A percentile compares a stretch with the other conserved stretches of the same genome.
These are phyloP conservation scores for Heterodera filipjevi DNA, from an alignment of 2,888 invertebrate genomes.

Conservation along the genomic window DNA sequence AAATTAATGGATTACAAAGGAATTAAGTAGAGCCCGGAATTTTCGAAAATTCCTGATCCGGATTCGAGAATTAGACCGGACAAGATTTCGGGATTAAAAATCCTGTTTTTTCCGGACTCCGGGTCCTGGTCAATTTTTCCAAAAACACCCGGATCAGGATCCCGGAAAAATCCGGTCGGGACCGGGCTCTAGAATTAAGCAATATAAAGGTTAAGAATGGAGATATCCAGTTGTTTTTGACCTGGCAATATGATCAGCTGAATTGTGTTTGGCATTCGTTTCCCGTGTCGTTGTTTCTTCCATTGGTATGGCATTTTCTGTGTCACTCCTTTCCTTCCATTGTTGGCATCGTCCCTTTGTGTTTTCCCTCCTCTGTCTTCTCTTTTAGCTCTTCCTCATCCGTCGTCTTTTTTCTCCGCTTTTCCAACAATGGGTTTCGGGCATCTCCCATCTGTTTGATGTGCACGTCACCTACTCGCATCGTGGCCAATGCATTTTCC, in stretches of 20 bases:
- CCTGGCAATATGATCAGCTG: background rate
- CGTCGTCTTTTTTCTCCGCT: slow-evolving; percentile 41
- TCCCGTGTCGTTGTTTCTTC: background rate
- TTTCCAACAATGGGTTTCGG: slow-evolving; percentile 81
- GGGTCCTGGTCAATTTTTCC: too few relatives aligned
- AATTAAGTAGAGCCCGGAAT: too few relatives aligned
- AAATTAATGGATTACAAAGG: too few relatives aligned
- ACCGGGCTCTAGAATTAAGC: too few relatives aligned
- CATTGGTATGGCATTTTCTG: too few relatives aligned
- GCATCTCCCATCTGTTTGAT: slow-evolving; percentile 89
- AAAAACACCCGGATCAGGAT: too few relatives aligned
- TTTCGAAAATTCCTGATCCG: too few relatives aligned
- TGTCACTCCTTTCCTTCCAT: background rate
- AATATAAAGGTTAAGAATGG: background rate
- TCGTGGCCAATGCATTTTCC: slow-evolving; percentile 93
- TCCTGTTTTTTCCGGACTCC: too few relatives aligned
- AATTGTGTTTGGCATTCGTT: background rate
- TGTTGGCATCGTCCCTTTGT: too few relatives aligned
- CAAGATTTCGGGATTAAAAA: too few relatives aligned
- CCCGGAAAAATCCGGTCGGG: too few relatives aligned
- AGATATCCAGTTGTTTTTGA: background rate
- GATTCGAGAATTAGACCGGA: too few relatives aligned
- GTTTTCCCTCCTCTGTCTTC: background rate
- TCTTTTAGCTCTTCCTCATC: background rate
- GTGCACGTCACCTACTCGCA: slow-evolving; percentile 91